Base-by-base conservation (phyloP, 2,113 vertebrate species). In the Oreochromis spilurus region DNA sequence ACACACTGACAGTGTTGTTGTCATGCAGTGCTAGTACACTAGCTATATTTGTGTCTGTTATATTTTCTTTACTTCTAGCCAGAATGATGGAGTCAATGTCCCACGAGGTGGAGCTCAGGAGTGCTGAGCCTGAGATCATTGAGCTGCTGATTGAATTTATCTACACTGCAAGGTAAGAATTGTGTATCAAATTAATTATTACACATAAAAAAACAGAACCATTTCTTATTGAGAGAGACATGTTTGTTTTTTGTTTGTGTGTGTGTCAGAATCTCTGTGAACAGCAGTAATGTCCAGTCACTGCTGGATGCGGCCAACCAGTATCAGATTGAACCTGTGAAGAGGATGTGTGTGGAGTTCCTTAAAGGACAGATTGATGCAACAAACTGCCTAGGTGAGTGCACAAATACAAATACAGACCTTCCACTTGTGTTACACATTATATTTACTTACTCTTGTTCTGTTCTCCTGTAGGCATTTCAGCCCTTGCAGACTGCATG, bases 311-410 rank as follows among this genome's bases (percentile, higher is more conserved):
- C 98, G 87, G 98, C 98, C 94, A 99, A 99, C 95, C 98, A 99
- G 81, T 99, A 99, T 90, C 98, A 99, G 88, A 99, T 99, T 91
- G 98, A 99, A 87, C 98, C 98, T n/a, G 98, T 99, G 88, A 99
- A 99, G 96, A 99, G 97, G 95, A 98, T 99, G 98, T 99, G 98
- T 89, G 98, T 99, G 91, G 98, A 99, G 85, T 99, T 99, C 89
- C 96, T 99, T 52, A 99, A 99, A 96, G 98, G 98, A 89, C 98
- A 99, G 96, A 97, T 99, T 82, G 98, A 99, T 95, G 97, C 98
- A 87, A 98, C 98, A 83, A 99, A 99, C 93, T 99, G 98, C 89
- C 96, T 99, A 55, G 98, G 98, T 99, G 97, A 94, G 81, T 81
- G n/a, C 16, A 78, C 2, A 84, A 82, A 53, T 48, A 4, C 26